Percentiles rank a stretch among this genome's conserved stretches.
phyloP scores from a whole-genome alignment of 1,140 invertebrate genomes.

The Heliconius congener region DNA sequence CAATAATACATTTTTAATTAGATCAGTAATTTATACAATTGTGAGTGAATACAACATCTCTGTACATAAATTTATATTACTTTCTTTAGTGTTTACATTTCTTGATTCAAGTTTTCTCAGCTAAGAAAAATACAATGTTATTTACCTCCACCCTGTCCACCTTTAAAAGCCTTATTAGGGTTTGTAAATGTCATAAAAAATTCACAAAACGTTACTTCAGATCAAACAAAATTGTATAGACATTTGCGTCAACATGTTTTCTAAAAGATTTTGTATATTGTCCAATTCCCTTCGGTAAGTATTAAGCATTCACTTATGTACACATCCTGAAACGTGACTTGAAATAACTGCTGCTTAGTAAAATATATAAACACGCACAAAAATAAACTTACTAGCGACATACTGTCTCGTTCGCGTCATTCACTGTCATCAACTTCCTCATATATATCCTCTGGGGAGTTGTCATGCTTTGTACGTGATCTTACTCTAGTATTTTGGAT shows the following conservation, averaged over 20 bases:
- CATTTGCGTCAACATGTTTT: not conserved
- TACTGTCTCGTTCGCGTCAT: not conserved
- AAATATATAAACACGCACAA: not conserved
- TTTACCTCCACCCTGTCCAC: not conserved
- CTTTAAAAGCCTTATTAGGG: not conserved
- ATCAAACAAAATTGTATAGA: not conserved
- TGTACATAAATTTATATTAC: not conserved
- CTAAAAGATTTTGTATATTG: not conserved
- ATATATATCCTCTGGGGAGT: not conserved
- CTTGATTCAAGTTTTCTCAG: not conserved
- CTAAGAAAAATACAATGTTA: not conserved
- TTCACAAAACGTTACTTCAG: not conserved
- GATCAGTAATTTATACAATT: too few relatives aligned
- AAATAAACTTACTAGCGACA: not conserved
- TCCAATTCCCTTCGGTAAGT: not conserved
- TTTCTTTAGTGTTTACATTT: not conserved
- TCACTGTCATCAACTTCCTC: not conserved
- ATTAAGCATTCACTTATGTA: not conserved
- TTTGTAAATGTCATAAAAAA: slow-evolving; percentile 13
- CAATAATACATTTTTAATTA: too few relatives aligned
- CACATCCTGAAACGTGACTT: not conserved
- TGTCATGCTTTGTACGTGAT: not conserved
- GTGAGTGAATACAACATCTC: not conserved
- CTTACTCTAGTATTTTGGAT: not conserved
- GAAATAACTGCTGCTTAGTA: not conserved